A percentile compares a stretch with the other conserved stretches of the same genome.
Conservation (phyloP, 2,888 invertebrate species). For the Ectemnius continuus region DNA sequence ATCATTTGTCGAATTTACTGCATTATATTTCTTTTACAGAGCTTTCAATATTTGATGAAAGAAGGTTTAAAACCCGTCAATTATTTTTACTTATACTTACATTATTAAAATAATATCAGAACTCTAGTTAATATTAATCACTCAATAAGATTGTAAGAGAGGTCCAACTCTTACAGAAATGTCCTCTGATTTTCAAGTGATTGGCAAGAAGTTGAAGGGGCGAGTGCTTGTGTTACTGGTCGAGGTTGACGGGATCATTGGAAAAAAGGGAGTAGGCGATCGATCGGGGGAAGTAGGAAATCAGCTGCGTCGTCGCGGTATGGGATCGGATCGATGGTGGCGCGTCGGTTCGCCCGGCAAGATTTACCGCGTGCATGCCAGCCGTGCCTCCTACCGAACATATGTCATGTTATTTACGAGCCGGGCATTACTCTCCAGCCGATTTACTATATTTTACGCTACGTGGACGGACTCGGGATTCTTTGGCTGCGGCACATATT, state of each 20-base stretch:
- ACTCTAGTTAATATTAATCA: no score
- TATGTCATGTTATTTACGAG: conserved; percentile 76
- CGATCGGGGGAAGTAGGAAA: conserved; percentile 44
- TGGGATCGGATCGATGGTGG: conserved; percentile 72
- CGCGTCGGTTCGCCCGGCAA: conserved; percentile 47
- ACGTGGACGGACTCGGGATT: conserved; percentile 71
- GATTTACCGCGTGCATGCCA: conserved; percentile 73
- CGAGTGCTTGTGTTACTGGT: no score
- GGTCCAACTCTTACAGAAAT: no score
- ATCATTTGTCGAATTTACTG: no score
- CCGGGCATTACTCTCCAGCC: conserved; percentile 72
- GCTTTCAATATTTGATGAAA: no score
- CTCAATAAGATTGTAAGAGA: no score
- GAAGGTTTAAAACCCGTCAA: no score
- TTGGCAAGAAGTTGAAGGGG: no score
- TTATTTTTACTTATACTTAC: no score
- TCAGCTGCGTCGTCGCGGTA: conserved; percentile 35
- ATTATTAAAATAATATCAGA: no score
- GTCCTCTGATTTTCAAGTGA: no score
- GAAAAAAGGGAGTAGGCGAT: conserved; percentile 15
- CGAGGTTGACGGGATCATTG: background rate
- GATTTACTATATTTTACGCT: conserved; percentile 74
- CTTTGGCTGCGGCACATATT: conserved; percentile 50
- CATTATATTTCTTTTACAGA: no score
- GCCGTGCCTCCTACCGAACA: conserved; percentile 70